Evolutionary conservation across 2,113 vertebrate genomes (phyloP), one percentile per base, ranked within the genome.

Genomic region (Entosphenus tridentatus): DNA sequence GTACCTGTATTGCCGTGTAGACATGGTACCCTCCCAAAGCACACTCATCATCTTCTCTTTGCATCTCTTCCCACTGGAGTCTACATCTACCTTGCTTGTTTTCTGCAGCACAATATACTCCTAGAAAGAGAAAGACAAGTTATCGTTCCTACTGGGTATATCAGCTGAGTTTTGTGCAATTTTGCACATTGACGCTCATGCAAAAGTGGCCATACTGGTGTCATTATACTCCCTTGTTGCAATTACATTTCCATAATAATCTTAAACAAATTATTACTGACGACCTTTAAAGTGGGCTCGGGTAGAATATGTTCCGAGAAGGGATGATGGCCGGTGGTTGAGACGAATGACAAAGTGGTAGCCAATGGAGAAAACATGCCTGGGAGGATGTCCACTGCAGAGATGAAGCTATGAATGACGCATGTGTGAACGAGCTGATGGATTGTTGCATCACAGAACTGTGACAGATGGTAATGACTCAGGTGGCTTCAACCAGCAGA

Each of bases 11-110:
- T 81, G 78, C 75, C 78, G 78, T 16, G 74, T 69, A 72, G 79
- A 77, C 58, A 76, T 76, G 74, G 80, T 80, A 72, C 76, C 75
- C 78, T 91, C 87, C 69, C 76, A 82, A 8, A 92, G 83, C 68
- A 92, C 79, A 71, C 82, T 86, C 75, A 88, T 85, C 88, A 88
- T 92, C 80, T 81, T 92, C 80, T 96, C 90, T 78, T 82, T 92
- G 79, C 88, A 96, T 73, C 83, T 88, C 79, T 81, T 95, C 77
- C 88, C 85, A 39, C 84, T 84, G 65, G 87, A 87, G 77, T 96
- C 86, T 71, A 92, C 82, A 71, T 96, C 90, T 13, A 96, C 84
- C 76, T 87, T 93, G 69, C 79, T 82, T 8, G 83, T 85, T 83
- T 84, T 92, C 76, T 87, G 82, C 70, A 87, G 83, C 74, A 82